phyloP scores from a whole-genome alignment of 2,797 vertebrate genomes.

The Chloroceryle amazona region DNA sequence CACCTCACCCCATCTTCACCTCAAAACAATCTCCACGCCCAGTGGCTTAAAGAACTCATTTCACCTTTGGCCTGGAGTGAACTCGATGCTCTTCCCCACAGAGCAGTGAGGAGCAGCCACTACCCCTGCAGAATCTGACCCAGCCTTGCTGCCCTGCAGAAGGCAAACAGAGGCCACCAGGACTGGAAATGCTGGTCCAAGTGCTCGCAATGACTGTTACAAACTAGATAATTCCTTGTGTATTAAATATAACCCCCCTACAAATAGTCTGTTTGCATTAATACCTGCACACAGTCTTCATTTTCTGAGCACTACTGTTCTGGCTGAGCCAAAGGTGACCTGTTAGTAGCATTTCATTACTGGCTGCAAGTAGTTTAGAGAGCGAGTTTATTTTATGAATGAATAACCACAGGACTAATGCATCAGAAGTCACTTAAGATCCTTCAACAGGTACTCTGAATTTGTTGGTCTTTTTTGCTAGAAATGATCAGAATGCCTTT shows the following conservation, averaged over 20 bases:
- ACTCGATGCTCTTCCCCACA: background rate
- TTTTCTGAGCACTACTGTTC: background rate
- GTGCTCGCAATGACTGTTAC: background rate
- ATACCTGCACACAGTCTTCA: background rate
- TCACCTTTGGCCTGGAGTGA: background rate
- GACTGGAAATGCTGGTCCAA: background rate
- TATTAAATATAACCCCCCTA: background rate
- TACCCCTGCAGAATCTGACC: background rate
- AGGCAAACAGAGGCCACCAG: background rate
- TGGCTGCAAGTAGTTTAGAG: background rate
- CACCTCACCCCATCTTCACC: accelerated
- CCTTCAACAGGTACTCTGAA: background rate
- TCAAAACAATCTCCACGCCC: background rate
- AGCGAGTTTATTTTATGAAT: too few relatives aligned
- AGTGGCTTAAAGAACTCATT: background rate
- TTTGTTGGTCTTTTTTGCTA: background rate
- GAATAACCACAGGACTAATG: too few relatives aligned
- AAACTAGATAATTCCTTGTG: background rate
- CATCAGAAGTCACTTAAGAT: background rate
- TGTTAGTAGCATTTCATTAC: background rate
- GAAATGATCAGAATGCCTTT: background rate
- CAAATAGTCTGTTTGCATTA: background rate
- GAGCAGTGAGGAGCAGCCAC: background rate
- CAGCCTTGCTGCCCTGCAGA: background rate
- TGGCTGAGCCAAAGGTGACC: background rate